phyloP scores from a whole-genome alignment of 2,113 vertebrate genomes.

The Pimephales promelas region DNA sequence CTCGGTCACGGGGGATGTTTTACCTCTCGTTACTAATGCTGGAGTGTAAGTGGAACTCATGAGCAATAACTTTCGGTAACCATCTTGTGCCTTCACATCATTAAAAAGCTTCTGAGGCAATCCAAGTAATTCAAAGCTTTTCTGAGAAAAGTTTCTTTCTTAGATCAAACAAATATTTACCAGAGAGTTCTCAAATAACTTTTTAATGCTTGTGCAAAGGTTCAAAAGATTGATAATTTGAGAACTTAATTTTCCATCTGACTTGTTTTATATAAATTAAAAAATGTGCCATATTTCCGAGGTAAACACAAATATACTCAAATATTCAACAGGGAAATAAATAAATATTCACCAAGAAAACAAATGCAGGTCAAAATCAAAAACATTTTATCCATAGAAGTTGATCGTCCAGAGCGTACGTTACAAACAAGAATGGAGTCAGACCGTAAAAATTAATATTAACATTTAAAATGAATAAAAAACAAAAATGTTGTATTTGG shows the following conservation, averaged over 20 bases:
- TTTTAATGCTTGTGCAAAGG: not conserved
- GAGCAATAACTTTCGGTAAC: not conserved
- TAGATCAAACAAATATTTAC: conserved; percentile 18
- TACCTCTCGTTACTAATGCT: conserved; percentile 19
- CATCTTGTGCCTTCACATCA: not conserved
- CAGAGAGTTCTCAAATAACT: not conserved
- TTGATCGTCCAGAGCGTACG: not conserved
- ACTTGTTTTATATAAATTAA: not conserved
- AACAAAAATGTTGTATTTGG: no score
- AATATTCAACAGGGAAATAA: not conserved
- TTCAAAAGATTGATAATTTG: not conserved
- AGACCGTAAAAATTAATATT: not conserved
- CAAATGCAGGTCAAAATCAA: no score
- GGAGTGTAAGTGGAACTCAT: conserved; percentile 18
- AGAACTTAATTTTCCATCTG: not conserved
- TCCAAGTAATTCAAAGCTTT: not conserved
- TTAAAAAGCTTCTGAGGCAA: conserved; percentile 1
- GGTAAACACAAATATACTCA: not conserved
- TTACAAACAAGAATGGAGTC: not conserved
- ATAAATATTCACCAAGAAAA: not conserved
- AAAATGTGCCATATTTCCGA: not conserved
- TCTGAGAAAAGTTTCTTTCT: not conserved
- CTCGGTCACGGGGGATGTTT: not conserved
- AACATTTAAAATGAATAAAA: no score
- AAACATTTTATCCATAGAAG: not conserved